Conservation (phyloP, 35 echinoderm and acorn worm genomes). For the Chiridota heheva region DNA sequence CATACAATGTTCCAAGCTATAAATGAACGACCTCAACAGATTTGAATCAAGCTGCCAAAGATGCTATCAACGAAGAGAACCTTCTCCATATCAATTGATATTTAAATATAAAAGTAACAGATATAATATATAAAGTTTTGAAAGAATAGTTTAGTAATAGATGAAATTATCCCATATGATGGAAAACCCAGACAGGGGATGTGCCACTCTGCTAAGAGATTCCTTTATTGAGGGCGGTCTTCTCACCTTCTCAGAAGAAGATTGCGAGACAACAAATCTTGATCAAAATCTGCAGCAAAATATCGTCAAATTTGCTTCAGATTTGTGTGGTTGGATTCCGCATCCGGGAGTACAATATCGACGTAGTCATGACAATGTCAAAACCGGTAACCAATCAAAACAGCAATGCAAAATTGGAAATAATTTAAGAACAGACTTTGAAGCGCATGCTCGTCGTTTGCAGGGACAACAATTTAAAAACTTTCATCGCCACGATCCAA, state of each 20-base stretch:
- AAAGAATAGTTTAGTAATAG: no score
- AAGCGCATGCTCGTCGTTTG: constrained; percentile 1
- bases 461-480: neutral
- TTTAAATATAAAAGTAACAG: no score
- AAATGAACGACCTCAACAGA: no score
- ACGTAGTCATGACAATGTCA: constrained; percentile 12
- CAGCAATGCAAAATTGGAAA: neutral
- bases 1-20: no score
- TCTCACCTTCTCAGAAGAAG: neutral
- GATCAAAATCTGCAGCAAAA: neutral
- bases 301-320: neutral
- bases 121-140: no score
- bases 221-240: constrained; percentile 21
- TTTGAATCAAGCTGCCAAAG: no score
- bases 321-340: constrained; percentile 22
- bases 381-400: neutral
- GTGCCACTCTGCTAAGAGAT: constrained; percentile 14
- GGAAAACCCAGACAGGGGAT: no score
- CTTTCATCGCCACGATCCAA: neutral
- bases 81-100: no score
- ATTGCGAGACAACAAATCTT: neutral
- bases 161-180: no score
- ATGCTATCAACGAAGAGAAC: no score
- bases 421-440: neutral
- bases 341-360: no score